Base-by-base conservation (phyloP, 2,888 invertebrate species). In the Platycnemis pennipes region DNA sequence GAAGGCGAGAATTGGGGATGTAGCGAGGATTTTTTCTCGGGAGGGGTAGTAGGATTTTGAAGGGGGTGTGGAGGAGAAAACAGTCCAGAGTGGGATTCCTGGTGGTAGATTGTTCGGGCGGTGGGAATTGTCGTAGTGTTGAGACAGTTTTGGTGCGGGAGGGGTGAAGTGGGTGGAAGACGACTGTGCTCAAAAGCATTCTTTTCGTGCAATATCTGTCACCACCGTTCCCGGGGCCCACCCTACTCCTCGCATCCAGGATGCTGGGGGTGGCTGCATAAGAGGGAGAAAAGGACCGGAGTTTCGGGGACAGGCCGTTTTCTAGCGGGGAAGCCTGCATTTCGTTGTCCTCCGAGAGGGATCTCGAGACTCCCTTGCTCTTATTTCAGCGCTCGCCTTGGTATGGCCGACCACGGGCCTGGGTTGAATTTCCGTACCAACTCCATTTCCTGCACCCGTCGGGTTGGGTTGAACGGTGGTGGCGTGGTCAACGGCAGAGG, bases 1-100 rank as follows among this genome's bases (percentile, higher is more conserved):
- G 31, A 26, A 42, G 63, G 91, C 63, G 91, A 45, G 91, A 91
- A 91, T 91, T 63, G 91, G 91, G 91, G 91, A 69, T 44, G n/a
- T 44, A 91, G 26, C 56, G 8, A 19, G 91, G 63, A 69, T 63
- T 91, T 91, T 87, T 87, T 87, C 37, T 37, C 37, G 45, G 87
- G 31, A 45, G n/a, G 91, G 53, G 22, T 44, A 22, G 31, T 49
- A 7, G 77, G 31, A 37, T 1, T 4, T 37, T 69, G 13, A 49
- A 42, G 56, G 56, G 37, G 63, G 91, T 63, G 91, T 11, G 37
- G 37, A 22, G 89, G 31, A 69, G 37, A 31, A 11, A n/a, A 5
- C 3, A 37, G 31, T 37, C 49, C 19, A 19, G 11, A 77, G 77
- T 31, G 77, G 31, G 77, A 13, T 37, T 37, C 37, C 31, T 1